Conservation (phyloP, 53 echinoderm and acorn worm species). For the Arbacia lixula region DNA sequence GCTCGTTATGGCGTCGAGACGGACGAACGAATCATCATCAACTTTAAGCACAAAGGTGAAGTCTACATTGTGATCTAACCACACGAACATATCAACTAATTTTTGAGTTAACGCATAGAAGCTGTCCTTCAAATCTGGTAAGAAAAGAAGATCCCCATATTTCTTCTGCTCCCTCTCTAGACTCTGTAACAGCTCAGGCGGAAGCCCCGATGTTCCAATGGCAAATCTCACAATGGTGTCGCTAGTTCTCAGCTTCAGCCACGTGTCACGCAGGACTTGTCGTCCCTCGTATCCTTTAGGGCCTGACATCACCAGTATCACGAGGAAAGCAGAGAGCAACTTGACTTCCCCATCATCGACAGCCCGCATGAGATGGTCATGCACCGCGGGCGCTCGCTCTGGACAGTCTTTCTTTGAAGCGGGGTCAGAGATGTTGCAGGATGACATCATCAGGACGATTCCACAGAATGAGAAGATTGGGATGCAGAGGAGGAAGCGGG, state of each 20-base stretch:
- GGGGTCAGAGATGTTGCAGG: conserved; percentile 35
- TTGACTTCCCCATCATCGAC: background rate
- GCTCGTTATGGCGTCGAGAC: conserved; percentile 66
- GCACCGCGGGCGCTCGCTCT: background rate
- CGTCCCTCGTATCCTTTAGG: conserved; percentile 65
- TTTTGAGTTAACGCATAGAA: conserved; percentile 76
- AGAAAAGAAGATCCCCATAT: conserved; percentile 75
- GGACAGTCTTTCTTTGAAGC: background rate
- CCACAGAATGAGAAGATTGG: conserved; percentile 67
- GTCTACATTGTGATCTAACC: conserved; percentile 83
- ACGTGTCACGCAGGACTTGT: conserved; percentile 77
- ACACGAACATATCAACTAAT: conserved; percentile 83
- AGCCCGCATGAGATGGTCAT: background rate
- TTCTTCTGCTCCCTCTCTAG: conserved; percentile 71
- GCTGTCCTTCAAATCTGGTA: conserved; percentile 76
- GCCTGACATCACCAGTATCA: conserved; percentile 85
- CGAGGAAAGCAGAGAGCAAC: conserved; percentile 68
- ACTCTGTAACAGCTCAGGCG: conserved; percentile 43
- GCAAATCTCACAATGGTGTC: conserved; percentile 75
- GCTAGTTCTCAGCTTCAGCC: conserved; percentile 67
- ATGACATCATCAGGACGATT: conserved; percentile 53
- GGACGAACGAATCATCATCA: conserved; percentile 92
- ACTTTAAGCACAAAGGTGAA: conserved; percentile 89
- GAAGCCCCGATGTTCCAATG: conserved; percentile 70
- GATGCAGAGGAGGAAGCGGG: conserved; percentile 56